Evolutionary conservation across 2,888 invertebrate species (phyloP).

Genomic region (Plebejus anna): DNA sequence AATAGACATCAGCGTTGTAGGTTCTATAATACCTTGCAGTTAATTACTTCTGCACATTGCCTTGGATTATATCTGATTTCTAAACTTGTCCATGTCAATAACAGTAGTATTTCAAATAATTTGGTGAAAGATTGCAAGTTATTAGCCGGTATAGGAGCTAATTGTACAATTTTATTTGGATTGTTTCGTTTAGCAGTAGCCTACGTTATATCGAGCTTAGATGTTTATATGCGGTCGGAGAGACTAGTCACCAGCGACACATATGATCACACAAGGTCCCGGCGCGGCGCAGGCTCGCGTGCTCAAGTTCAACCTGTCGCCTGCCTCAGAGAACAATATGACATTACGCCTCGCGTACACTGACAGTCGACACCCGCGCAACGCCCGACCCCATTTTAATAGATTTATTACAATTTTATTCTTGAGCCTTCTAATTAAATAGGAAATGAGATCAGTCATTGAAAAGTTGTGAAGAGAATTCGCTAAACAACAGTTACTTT

Average conservation of each 20-base stretch:
- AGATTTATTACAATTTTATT: constrained; percentile 15
- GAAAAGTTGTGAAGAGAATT: background rate
- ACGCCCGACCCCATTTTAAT: constrained; percentile 13
- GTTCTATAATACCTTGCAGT: no score
- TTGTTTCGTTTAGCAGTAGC: background rate
- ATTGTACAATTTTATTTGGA: background rate
- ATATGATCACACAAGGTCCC: constrained; percentile 40
- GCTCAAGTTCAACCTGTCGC: constrained; percentile 68
- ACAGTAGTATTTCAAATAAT: background rate
- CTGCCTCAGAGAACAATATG: constrained; percentile 37
- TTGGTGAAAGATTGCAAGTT: background rate
- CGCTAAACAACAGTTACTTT: background rate
- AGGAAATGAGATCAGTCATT: background rate
- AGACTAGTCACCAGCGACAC: constrained; percentile 14
- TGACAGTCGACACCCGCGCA: constrained; percentile 10
- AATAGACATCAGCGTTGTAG: background rate
- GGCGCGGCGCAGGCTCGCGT: constrained; percentile 40
- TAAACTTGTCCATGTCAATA: background rate
- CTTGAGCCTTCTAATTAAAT: background rate
- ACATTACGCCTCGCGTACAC: constrained; percentile 30
- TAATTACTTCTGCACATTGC: no score
- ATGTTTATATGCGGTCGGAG: background rate
- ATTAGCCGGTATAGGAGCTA: background rate
- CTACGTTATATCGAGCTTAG: background rate
- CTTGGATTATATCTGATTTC: no score